These are phyloP conservation scores for Ichneumoninae sp. DNA, from an alignment of 2,888 invertebrate species.

Conservation along the genomic window DNA sequence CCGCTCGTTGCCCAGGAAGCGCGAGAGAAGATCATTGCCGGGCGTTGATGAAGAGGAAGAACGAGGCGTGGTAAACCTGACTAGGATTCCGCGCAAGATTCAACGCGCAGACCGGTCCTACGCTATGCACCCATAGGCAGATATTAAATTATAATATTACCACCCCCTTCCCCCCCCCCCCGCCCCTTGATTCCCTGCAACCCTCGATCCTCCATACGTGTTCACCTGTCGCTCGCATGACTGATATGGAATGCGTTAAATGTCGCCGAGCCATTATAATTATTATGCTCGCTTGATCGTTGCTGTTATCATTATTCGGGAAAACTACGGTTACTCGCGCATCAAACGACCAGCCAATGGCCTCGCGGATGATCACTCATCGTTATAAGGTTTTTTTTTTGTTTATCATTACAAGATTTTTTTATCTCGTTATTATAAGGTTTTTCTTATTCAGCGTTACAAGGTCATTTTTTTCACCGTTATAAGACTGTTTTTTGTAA, in stretches of 20 bases:
- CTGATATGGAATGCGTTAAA: constrained; percentile 53
- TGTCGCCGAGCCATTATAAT: constrained; percentile 52
- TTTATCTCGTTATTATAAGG: too few relatives aligned
- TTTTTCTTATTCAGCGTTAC: too few relatives aligned
- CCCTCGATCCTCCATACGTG: neutral
- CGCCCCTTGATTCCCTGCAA: neutral
- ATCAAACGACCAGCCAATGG: constrained; percentile 34
- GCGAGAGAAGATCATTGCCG: constrained; percentile 17
- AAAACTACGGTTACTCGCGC: constrained; percentile 37
- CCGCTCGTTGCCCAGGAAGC: constrained; percentile 38
- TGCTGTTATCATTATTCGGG: constrained; percentile 41
- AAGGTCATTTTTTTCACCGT: too few relatives aligned
- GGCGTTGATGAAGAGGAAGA: constrained; percentile 37
- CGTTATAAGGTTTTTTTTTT: constrained; percentile 22
- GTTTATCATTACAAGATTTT: too few relatives aligned
- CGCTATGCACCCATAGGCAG: neutral
- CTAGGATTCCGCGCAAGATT: constrained; percentile 1
- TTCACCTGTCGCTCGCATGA: constrained; percentile 36
- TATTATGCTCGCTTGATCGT: constrained; percentile 5
- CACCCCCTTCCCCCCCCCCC: neutral
- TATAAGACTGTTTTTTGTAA: too few relatives aligned
- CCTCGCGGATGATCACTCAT: constrained; percentile 40
- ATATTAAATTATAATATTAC: constrained; percentile 11
- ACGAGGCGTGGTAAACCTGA: constrained; percentile 47
- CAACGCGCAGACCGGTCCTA: neutral